Conservation (phyloP, 2,888 invertebrate species). For the Phlogophora meticulosa region DNA sequence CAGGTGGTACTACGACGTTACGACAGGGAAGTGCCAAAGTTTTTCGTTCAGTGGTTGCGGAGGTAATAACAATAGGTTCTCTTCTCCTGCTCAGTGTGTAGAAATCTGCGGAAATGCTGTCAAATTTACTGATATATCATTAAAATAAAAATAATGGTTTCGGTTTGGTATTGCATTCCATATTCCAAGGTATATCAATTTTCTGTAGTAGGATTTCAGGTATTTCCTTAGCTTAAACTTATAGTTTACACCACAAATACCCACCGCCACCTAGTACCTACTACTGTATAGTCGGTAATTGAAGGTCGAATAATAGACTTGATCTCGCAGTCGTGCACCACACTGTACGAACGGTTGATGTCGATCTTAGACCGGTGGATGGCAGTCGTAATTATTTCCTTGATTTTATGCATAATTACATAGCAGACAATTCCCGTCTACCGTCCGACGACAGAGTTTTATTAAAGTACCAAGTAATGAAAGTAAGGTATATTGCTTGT, state of each 20-base stretch:
- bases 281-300: too few species aligned
- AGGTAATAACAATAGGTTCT: conserved; percentile 80
- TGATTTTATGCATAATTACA: too few species aligned
- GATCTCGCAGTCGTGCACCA: too few species aligned
- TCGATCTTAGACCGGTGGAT: too few species aligned
- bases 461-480: too few species aligned
- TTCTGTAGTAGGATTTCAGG: too few species aligned
- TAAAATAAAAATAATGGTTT: background rate
- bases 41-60: conserved; percentile 85
- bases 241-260: too few species aligned
- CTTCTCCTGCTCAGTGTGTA: rapidly evolving
- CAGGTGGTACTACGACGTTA: conserved; percentile 81
- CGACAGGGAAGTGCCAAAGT: conserved; percentile 72
- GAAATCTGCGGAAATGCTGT: conserved; percentile 1
- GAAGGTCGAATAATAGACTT: too few species aligned
- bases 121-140: background rate
- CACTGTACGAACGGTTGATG: too few species aligned
- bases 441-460: background rate
- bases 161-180: background rate
- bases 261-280: too few species aligned
- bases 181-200: background rate
- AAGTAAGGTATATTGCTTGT: background rate
- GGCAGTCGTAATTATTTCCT: too few species aligned
- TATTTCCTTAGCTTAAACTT: background rate
- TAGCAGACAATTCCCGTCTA: too few species aligned